Percentiles rank a stretch among this genome's conserved stretches.
Conservation (phyloP, 2,888 invertebrate genomes). For the Sarcophaga carnaria region DNA sequence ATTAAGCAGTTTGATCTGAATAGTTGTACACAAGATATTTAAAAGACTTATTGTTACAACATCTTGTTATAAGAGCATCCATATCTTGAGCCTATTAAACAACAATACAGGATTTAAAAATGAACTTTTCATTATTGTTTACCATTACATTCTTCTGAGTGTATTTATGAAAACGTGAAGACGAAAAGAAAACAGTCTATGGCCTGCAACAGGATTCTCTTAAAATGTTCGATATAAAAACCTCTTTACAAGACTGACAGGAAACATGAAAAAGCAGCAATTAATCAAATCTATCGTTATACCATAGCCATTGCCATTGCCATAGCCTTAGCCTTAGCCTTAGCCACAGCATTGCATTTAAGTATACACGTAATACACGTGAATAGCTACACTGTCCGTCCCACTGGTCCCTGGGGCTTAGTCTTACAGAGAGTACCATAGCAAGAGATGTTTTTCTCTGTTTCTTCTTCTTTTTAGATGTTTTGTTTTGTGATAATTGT, state of each 20-base stretch:
- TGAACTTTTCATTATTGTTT: too few relatives aligned
- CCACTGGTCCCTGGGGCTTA: background rate
- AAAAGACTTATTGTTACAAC: too few relatives aligned
- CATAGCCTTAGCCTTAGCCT: background rate
- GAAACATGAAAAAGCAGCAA: constrained; percentile 58
- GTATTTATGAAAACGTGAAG: background rate
- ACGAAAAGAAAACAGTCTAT: background rate
- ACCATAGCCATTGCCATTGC: background rate
- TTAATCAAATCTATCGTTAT: constrained; percentile 68
- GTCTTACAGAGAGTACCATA: too few relatives aligned
- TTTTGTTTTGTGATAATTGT: constrained; percentile 21
- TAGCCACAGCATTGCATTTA: background rate
- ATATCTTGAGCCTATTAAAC: too few relatives aligned
- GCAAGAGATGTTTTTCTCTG: too few relatives aligned
- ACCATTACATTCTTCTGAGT: background rate
- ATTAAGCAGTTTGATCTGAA: too few relatives aligned
- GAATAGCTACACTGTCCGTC: background rate
- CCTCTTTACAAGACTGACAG: constrained; percentile 46
- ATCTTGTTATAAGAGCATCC: too few relatives aligned
- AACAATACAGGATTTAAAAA: too few relatives aligned
- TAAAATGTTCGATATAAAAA: constrained; percentile 25
- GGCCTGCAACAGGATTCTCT: constrained; percentile 24
- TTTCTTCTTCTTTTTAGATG: too few relatives aligned
- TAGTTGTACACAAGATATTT: too few relatives aligned
- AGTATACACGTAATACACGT: too few relatives aligned